Conservation (phyloP, 1,140 invertebrate genomes). For the Colletes gigas region DNA sequence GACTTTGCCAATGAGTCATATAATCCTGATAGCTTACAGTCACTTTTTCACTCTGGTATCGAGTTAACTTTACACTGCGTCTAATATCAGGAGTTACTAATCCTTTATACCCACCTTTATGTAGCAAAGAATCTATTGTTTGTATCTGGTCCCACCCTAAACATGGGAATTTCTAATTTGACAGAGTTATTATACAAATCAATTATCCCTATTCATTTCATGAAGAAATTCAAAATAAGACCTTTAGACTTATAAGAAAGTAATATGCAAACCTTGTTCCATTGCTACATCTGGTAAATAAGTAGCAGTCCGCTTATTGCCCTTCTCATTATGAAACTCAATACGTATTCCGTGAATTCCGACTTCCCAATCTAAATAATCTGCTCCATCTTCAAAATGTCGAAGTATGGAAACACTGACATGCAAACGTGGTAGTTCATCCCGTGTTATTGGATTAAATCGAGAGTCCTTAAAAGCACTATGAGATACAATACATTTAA, state of each 20-base stretch:
- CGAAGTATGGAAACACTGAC: conserved; percentile 97
- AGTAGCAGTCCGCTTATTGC: conserved; percentile 96
- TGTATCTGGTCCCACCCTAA: conserved; percentile 97
- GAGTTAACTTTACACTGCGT: conserved; percentile 94
- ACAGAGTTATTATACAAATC: neutral
- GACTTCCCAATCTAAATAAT: conserved; percentile 98
- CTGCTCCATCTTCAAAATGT: conserved; percentile 96
- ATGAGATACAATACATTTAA: conserved; percentile 49
- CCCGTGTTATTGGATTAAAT: conserved; percentile 97
- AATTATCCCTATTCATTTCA: neutral
- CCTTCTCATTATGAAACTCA: conserved; percentile 97
- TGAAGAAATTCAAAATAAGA: neutral
- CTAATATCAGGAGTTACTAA: conserved; percentile 93
- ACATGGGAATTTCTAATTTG: conserved; percentile 3
- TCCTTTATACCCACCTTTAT: conserved; percentile 98
- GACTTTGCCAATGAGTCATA: conserved; percentile 83
- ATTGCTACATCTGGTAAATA: conserved; percentile 98
- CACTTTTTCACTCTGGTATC: conserved; percentile 95
- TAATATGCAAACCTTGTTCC: conserved; percentile 91
- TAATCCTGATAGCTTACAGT: conserved; percentile 92
- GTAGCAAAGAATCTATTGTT: conserved; percentile 98
- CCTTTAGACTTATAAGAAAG: neutral
- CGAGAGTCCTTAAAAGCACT: conserved; percentile 99
- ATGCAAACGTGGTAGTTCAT: conserved; percentile 95
- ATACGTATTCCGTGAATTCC: conserved; percentile 99